Evolutionary conservation across 2,797 vertebrate genomes (phyloP), one percentile per base, ranked within the genome.

Genomic region (Chelonia mydas): DNA sequence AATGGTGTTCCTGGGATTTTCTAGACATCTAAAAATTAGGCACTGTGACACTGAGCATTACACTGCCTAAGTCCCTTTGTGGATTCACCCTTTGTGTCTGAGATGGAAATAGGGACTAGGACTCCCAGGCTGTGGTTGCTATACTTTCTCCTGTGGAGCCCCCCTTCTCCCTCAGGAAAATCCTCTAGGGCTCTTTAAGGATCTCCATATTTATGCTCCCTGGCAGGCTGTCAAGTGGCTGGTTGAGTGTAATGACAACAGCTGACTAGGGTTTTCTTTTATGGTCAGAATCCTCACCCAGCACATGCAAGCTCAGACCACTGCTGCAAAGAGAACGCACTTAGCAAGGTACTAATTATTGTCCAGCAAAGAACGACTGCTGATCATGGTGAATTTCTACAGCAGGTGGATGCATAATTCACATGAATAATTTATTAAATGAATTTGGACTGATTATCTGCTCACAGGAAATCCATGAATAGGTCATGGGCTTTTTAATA

Each of bases 381-480:
- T 41, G 90, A 95, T 95, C 94, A 93, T n/a, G 76, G 57, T 90
- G 88, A 88, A 95, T 95, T 95, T 93, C 53, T 90, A 41, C 11
- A 85, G 31, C 68, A 95, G n/a, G 23, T 94, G 76, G 96, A 86
- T 89, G 53, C 74, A 17, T 84, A 94, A 92, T 94, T 92, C 45
- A 88, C 80, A 88, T 90, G 37, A 95, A 91, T 90, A 82, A 89
- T 94, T 93, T 92, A 81, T 90, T 94, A 15, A 57, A 93, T 90
- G 3, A 81, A 90, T 90, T 95, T 86, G 94, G 27, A 3, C 53
- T 92, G 53, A 47, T 95, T 85, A 54, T 88, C 50, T 89, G 37
- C 45, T 93, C 51, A 54, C 5, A n/a, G 81, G 45, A 81, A 93
- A 45, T 87, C 86, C 1, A 8, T 9, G 37, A 93, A 5, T 61